Base-by-base conservation (phyloP, 2,797 vertebrate genomes). In the Melanitta fusca region DNA sequence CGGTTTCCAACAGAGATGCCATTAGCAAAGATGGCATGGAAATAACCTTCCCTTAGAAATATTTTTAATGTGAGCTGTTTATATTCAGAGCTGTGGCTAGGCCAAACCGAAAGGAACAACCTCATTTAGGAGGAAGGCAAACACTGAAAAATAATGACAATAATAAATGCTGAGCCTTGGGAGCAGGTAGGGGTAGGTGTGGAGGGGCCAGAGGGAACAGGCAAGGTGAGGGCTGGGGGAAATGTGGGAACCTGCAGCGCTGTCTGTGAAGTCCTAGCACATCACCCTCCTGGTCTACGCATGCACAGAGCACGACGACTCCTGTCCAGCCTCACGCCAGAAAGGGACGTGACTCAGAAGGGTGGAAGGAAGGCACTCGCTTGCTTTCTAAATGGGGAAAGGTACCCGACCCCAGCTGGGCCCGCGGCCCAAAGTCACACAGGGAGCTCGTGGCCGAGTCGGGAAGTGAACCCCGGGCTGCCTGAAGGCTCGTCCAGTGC, bases 11-110 rank as follows among this genome's bases (percentile, higher is more conserved):
- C 96, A 93, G 91, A 97, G 97, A 89, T 94, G 95, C 93, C 87
- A 92, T 96, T 96, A 97, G 95, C 80, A 58, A 96, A 95, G 97
- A 97, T 95, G 97, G 90, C 97, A 96, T 95, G 97, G 94, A 97
- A 97, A 97, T 95, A 97, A 96, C 93, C 69, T 86, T 95, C 91
- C 93, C 90, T 95, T 88, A 93, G 95, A 95, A 96, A 93, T 22
- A 1, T 65, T 95, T 88, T 51, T 87, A 80, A 87, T 91, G 86
- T 64, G 68, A 95, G 58, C 57, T 91, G 88, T 95, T 96, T 94
- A 61, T 94, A 91, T 96, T 78, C 91, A 68, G 88, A 82, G 78
- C 84, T 68, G 57, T 60, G 70, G 78, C 57, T 68, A 91, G 57
- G 81, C 81, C 88, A 92, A 92, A 75, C 9, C 28, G 71, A 82